These are phyloP conservation scores for Melieria crassipennis DNA, from an alignment of 2,888 invertebrate genomes.

Conservation along the genomic window DNA sequence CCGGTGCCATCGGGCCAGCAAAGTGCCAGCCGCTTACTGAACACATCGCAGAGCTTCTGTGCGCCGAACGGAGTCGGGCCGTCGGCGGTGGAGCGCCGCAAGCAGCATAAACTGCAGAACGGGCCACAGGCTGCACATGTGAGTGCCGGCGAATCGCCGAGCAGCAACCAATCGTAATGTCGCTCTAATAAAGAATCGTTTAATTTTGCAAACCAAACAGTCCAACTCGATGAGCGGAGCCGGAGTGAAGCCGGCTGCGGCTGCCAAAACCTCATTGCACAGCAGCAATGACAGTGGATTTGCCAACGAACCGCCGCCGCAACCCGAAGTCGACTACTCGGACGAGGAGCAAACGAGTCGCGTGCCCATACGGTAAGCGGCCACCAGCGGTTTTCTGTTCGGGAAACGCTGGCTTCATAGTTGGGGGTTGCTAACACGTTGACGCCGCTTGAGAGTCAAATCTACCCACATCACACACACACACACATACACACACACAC, in stretches of 20 bases:
- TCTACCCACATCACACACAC: constrained; percentile 21
- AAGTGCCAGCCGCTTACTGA: constrained; percentile 64
- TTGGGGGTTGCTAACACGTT: not conserved
- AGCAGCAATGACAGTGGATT: constrained; percentile 93
- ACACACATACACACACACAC: not conserved
- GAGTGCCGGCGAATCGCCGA: constrained; percentile 32
- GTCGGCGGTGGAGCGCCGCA: constrained; percentile 59
- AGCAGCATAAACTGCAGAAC: constrained; percentile 55
- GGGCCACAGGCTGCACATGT: constrained; percentile 56
- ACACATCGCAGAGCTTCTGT: constrained; percentile 73
- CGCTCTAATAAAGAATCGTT: constrained; percentile 36
- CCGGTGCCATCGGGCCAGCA: constrained; percentile 71
- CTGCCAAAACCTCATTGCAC: constrained; percentile 82
- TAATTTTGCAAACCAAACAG: constrained; percentile 32
- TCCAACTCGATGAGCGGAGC: constrained; percentile 40
- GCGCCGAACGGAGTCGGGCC: constrained; percentile 59
- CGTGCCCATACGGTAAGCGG: constrained; percentile 61
- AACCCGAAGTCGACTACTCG: constrained; percentile 90
- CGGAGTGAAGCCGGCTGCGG: constrained; percentile 60
- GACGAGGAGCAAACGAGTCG: constrained; percentile 82
- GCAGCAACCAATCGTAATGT: not conserved
- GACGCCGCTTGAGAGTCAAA: not conserved
- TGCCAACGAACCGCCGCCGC: constrained; percentile 86
- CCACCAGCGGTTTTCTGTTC: not conserved
- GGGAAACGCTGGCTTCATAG: not conserved